Evolutionary conservation across 2,888 invertebrate species (phyloP), one percentile per base, ranked within the genome.

Genomic region (Onthophagus sagittarius): DNA sequence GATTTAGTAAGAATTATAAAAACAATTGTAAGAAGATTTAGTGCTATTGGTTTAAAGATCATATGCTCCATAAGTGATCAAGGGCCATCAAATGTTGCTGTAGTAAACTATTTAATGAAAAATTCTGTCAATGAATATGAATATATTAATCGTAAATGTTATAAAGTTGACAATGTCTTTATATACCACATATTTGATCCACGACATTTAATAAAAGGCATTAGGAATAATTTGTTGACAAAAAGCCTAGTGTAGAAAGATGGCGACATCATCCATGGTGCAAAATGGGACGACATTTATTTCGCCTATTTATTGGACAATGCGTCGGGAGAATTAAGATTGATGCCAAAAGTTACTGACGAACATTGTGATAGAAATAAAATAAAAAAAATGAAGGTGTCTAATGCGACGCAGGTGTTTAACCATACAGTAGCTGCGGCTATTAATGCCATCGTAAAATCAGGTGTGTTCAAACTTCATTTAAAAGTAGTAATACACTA

Each of bases 381-480:
- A 64, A 78, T 78, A 72, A 71, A 76, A 72, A 78, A 76, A 75
- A 79, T 77, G 75, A 72, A 74, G 67, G 78, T 77, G 6, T 75
- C 76, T 73, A 73, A 65, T 62, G 76, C 77, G 33, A 73, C 70
- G 3, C 79, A 77, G 72, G 72, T 77, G 5, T 77, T 79, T 15
- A 79, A 77, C 70, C 32, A 70, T 63, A 73, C 78, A 13, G 77
- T 79, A 23, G 75, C 77, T 32, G 76, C 73, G 64, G 74, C 67
- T 13, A 62, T 78, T n/a, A 9, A 39, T 13, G 13, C 15, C 5
- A 33, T 62, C n/a, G 15, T 15, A n/a, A 69, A 15, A 15, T n/a
- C 23, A 15, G 67, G 31, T 53, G 23, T 65, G n/a, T 2, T n/a
- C n/a, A n/a, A n/a, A n/a, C n/a, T n/a, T n/a, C n/a, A 13, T 13